Conservation (phyloP, 2,113 vertebrate genomes). For the Odocoileus hemionus region DNA sequence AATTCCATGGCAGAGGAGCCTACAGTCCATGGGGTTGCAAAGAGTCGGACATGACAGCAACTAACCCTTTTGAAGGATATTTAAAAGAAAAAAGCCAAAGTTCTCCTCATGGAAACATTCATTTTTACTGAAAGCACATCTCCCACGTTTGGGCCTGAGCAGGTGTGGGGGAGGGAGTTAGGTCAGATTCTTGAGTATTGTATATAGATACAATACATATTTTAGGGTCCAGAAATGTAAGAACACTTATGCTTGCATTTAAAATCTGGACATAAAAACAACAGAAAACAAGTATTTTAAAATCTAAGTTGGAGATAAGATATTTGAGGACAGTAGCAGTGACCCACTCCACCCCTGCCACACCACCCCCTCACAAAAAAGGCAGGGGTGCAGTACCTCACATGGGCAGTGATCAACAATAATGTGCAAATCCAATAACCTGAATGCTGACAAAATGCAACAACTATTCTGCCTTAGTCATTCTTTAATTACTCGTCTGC, state of each 20-base stretch:
- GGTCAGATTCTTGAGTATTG: neutral
- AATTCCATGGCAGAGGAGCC: neutral
- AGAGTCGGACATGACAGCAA: neutral
- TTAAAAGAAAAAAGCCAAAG: neutral
- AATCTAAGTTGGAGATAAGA: neutral
- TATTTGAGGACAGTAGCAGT: neutral
- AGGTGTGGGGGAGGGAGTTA: neutral
- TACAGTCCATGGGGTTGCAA: neutral
- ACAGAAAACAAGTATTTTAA: neutral
- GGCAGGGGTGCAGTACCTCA: neutral
- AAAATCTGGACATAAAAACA: neutral
- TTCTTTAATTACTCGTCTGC: slow-evolving; percentile 26
- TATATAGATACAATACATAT: neutral
- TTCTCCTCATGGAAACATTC: neutral
- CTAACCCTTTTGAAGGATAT: neutral
- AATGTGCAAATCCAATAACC: slow-evolving; percentile 30
- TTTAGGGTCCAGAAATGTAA: neutral
- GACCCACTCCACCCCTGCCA: rapidly evolving
- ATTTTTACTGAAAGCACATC: neutral
- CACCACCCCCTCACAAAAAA: neutral
- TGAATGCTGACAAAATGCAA: neutral
- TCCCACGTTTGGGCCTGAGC: neutral
- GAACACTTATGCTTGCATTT: neutral
- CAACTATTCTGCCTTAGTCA: neutral
- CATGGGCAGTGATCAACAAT: neutral